Percentiles rank a stretch among this genome's conserved stretches.
phyloP scores from a whole-genome alignment of 2,113 vertebrate genomes.

The Xiphias gladius region DNA sequence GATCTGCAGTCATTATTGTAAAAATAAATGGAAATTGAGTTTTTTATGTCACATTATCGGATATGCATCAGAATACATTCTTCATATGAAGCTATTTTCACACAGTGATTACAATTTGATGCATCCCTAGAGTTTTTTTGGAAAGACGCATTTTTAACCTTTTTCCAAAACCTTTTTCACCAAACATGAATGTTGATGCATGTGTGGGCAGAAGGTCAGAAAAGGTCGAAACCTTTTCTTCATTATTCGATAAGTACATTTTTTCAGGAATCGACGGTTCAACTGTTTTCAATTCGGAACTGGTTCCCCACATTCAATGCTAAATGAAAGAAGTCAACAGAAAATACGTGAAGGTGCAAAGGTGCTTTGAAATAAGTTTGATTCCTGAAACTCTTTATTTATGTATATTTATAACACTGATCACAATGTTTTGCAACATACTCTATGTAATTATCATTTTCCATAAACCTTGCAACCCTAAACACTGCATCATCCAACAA shows the following conservation, averaged over 20 bases:
- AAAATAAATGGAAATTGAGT: no score
- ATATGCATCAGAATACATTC: not conserved
- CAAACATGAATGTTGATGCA: no score
- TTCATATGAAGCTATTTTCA: no score
- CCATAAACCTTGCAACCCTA: not conserved
- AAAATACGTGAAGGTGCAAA: not conserved
- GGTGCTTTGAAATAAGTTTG: no score
- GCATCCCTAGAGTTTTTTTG: no score
- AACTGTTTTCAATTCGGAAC: not conserved
- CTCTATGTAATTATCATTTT: slow-evolving; percentile 1
- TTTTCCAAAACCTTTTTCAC: no score
- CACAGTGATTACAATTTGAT: no score
- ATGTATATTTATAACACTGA: not conserved
- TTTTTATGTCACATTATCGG: not conserved
- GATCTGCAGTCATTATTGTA: no score
- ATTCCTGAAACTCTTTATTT: no score
- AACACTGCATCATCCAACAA: not conserved
- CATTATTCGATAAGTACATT: no score
- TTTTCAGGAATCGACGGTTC: not conserved
- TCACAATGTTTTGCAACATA: not conserved
- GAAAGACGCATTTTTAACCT: no score
- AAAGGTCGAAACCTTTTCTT: not conserved
- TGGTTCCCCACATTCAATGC: not conserved
- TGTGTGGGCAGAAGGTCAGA: not conserved
- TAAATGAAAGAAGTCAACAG: no score